Conservation (phyloP, 1,140 invertebrate species). For the Lordiphosa stackelbergi region DNA sequence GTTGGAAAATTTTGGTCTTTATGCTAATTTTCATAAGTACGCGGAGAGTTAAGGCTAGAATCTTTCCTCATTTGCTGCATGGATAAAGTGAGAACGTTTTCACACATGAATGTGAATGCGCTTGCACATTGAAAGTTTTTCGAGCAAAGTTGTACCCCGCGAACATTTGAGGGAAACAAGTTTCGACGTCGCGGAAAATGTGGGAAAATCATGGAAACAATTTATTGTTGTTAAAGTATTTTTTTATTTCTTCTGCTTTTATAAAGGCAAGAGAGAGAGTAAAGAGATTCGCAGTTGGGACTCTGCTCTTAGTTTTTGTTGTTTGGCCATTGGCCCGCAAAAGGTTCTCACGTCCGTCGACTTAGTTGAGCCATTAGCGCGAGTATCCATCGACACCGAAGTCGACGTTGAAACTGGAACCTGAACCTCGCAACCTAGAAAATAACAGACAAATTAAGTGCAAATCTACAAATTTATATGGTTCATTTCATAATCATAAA, state of each 20-base stretch:
- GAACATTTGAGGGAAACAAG: slow-evolving; percentile 44
- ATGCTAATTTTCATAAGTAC: too few species aligned
- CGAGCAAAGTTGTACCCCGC: too few species aligned
- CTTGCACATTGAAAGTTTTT: not conserved
- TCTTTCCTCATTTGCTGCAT: too few species aligned
- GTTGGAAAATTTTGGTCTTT: too few species aligned
- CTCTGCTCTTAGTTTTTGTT: slow-evolving; percentile 39
- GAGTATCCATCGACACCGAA: slow-evolving; percentile 13
- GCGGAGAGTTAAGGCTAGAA: too few species aligned
- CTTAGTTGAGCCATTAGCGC: slow-evolving; percentile 42
- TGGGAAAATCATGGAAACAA: slow-evolving; percentile 71
- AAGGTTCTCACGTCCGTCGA: slow-evolving; percentile 58
- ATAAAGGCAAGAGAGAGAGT: not conserved
- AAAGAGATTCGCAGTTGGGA: not conserved
- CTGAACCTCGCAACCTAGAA: too few species aligned
- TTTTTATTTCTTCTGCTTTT: not conserved
- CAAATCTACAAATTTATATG: too few species aligned
- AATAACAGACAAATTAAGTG: too few species aligned
- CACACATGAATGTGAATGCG: slow-evolving; percentile 70
- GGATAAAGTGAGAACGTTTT: slow-evolving; percentile 49
- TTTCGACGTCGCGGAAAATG: slow-evolving; percentile 58
- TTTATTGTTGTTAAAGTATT: slow-evolving; percentile 52
- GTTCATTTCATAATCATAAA: too few species aligned
- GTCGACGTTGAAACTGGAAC: too few species aligned
- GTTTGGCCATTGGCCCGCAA: slow-evolving; percentile 37